Evolutionary conservation across 1,140 invertebrate species (phyloP), one percentile per base, ranked within the genome.

Genomic region (Grapholita molesta): DNA sequence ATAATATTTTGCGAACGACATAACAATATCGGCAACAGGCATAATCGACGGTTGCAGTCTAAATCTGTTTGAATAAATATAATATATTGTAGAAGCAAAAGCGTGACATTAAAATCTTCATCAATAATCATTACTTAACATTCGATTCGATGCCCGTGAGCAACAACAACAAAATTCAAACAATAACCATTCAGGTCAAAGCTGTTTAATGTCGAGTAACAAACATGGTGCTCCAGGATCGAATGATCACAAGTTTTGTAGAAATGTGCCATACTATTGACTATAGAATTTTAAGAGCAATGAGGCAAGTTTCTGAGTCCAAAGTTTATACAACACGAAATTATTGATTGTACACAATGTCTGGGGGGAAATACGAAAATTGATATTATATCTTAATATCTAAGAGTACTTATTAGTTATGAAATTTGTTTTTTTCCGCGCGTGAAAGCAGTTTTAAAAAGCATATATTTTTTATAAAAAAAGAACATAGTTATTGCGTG

Each of bases 181-280:
- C 24, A 57, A 57, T 23, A 57, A 57, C 24, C 21, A 55, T 55
- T 25, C 23, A 24, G 53, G 53, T 57, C 53, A 57, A 28, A 57
- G 53, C 12, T 57, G 53, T 57, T 57, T 57, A 28, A 57, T 57
- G 24, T 57, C 53, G 24, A 28, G 53, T 57, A 57, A 57, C 53
- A 57, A 57, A 48, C 42, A 48, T 48, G 18, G 42, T 48, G 42
- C 18, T n/a, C 21, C 42, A 48, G 42, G 21, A 48, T 11, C 9
- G 11, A 35, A n/a, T n/a, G n/a, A n/a, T n/a, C n/a, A n/a, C n/a
- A n/a, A 30, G 28, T 30, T 35, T 35, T 11, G 33, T 11, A 35
- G n/a, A 42, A 18, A 42, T 42, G 5, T 42, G 11, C n/a, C 1
- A n/a, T 42, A 12, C n/a, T 3, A 6, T 15, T 12, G n/a, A 48